Base-by-base conservation (phyloP, 2,113 vertebrate genomes). In the Hippotragus niger region DNA sequence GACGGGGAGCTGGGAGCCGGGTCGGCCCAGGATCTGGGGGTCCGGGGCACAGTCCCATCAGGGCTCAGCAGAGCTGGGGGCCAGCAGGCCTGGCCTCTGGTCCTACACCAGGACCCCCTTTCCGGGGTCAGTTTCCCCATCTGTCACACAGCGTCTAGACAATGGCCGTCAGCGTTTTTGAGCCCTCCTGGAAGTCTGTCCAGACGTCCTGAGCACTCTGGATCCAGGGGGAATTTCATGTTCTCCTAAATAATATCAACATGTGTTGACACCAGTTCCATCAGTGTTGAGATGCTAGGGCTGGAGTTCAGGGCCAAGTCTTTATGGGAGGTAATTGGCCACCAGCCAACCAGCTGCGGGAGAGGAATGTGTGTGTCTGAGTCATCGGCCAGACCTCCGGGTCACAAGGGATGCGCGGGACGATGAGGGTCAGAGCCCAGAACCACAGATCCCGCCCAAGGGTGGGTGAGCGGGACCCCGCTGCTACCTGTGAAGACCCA, bases 321-420 rank as follows among this genome's bases (percentile, higher is more conserved):
- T 88, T 83, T 64, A 80, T n/a, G 93, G 94, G 88, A 82, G 58
- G 82, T 52, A 13, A 0, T 0, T 87, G 98, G 93, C 12, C 2
- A 21, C 55, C 4, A 14, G 95, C 98, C 98, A 53, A 21, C 60
- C 98, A 98, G 98, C 95, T 97, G 98, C 31, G 0, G 52, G 52
- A 12, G 78, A 90, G 81, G 86, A 76, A 82, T 76, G 88, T 2
- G 60, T 3, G 13, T 2, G 78, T 47, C 81, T 40, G 74, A 15
- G 36, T 0, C 3, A 11, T 43, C 10, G 2, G 84, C 19, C 2
- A 29, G 57, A 15, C 57, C 82, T 76, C 74, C 12, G 1, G 53
- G 94, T 53, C 7, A 1, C 47, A 1, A 12, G 11, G 80, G 80
- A 83, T 0, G 11, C 4, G 0, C 1, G 0, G 91, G 23, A 3